Base-by-base conservation (phyloP, 1,140 invertebrate genomes). In the Drosophila guanche region DNA sequence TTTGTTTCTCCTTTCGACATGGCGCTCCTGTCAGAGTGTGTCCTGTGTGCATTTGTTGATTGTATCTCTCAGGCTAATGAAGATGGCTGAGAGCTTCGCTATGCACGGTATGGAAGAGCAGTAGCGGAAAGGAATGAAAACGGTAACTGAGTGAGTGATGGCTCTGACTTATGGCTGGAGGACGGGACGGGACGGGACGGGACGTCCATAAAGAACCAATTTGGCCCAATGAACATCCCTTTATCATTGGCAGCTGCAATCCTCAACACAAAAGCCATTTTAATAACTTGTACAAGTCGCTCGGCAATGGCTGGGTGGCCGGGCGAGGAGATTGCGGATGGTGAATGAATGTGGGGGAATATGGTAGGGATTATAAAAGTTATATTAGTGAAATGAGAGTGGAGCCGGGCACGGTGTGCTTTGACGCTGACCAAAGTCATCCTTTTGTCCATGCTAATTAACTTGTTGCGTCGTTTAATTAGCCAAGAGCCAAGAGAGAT, bases 381-480 rank as follows among this genome's bases (percentile, higher is more conserved):
- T 73, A 54, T 73, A 76, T 80, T 86, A 86, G 67, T 81, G 77
- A 80, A 76, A 80, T 76, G 79, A 27, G 47, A 16, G 47, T 42
- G 47, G 59, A 46, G 54, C 10, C 3, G 1, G 10, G 16, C 16
- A 20, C 16, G 10, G 10, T 37, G 47, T 57, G 54, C 66, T 60
- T 70, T 69, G 76, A 63, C 61, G 81, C 68, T 86, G 70, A 62
- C 73, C 63, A 77, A 37, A 77, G 83, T 60, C 59, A 65, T 69
- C 47, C 79, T 74, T 88, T 88, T 86, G 78, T 86, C 63, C 54
- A 58, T 77, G 78, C 81, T 86, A 86, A 86, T 86, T 86, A 86
- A 88, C 81, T 86, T 86, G 81, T 86, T 86, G 83, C 81, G 60
- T 77, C 83, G 81, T 81, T 81, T 85, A 86, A 86, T 86, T 88